Conservation (phyloP, 2,113 vertebrate genomes). For the Rhinopomastus cyanomelas region DNA sequence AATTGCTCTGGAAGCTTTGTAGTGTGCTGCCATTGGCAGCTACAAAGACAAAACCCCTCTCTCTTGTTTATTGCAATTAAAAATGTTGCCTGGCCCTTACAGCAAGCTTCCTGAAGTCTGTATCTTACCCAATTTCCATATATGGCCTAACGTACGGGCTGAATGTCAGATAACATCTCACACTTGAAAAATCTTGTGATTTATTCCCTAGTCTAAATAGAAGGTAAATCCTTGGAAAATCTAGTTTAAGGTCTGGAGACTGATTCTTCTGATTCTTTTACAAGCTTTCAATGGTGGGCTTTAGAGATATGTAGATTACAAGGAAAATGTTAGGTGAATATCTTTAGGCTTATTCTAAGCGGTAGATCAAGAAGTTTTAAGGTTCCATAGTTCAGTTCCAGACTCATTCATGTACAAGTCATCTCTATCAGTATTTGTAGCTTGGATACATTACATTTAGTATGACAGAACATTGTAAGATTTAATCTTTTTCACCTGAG, state of each 20-base stretch:
- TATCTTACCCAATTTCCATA: background rate
- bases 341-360: background rate
- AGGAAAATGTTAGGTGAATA: background rate
- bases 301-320: background rate
- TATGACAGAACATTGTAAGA: background rate
- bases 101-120: background rate
- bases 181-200: background rate
- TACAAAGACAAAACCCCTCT: background rate
- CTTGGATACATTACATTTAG: background rate
- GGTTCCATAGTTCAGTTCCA: background rate
- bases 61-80: background rate
- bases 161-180: background rate
- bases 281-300: background rate
- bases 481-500: background rate
- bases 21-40: background rate
- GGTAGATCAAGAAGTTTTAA: background rate
- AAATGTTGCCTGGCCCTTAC: background rate
- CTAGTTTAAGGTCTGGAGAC: background rate
- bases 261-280: background rate
- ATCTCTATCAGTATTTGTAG: background rate
- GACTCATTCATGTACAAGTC: background rate
- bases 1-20: background rate
- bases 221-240: background rate
- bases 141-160: background rate
- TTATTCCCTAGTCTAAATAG: background rate